Percentiles rank a stretch among this genome's conserved stretches.
Evolutionary conservation across 2,113 vertebrate genomes (phyloP).

Genomic region (Erinaceus europaeus): DNA sequence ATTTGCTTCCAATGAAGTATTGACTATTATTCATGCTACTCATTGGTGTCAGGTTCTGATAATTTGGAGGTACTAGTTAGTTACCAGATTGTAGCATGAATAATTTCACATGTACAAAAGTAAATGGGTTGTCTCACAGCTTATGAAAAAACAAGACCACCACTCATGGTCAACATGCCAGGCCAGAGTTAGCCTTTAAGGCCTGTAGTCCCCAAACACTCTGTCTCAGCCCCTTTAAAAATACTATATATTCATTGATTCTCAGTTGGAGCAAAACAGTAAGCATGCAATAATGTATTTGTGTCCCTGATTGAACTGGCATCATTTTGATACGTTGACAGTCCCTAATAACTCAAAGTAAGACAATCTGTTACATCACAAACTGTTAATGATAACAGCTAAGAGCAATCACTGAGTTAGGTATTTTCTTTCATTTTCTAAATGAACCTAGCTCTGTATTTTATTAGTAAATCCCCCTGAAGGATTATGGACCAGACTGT

Average conservation of each 20-base stretch:
- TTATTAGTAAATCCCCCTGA: background rate
- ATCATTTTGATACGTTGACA: background rate
- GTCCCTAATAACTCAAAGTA: background rate
- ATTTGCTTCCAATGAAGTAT: background rate
- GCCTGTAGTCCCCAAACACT: background rate
- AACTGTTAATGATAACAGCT: background rate
- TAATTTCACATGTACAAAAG: background rate
- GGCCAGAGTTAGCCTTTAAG: background rate
- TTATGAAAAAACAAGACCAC: constrained; percentile 7
- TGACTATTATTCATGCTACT: background rate
- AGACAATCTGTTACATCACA: background rate
- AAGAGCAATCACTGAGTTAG: background rate
- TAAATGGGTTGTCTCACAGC: background rate
- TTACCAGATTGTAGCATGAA: background rate
- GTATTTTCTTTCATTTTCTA: background rate
- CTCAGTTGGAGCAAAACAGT: background rate
- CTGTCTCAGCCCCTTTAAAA: background rate
- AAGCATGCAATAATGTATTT: background rate
- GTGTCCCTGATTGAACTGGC: background rate
- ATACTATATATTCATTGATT: background rate
- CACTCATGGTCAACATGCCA: background rate
- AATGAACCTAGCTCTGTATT: background rate
- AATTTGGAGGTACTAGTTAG: background rate
- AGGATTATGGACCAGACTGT: background rate
- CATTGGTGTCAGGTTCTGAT: background rate